phyloP scores from a whole-genome alignment of 1,140 invertebrate species.

The Drosophila equinoxialis region DNA sequence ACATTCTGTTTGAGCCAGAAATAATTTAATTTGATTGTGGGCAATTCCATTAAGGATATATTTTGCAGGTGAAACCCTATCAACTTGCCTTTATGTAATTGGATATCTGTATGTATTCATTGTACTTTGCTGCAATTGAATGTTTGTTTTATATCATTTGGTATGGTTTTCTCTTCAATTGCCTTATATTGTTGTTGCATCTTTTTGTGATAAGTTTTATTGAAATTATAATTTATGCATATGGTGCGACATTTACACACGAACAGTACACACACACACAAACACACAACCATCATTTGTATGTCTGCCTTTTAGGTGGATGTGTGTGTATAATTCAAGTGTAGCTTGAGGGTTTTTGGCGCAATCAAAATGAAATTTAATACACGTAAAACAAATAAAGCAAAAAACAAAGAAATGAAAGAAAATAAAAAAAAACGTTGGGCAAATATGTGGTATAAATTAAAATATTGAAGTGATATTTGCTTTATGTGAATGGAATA shows the following conservation, averaged over 20 bases:
- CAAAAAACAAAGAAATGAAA: constrained; percentile 3
- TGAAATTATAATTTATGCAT: constrained; percentile 59
- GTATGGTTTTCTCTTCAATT: constrained; percentile 1
- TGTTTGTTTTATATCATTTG: constrained; percentile 18
- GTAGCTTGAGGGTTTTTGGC: constrained; percentile 22
- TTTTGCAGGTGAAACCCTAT: not conserved
- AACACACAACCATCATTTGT: not conserved
- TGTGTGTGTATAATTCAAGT: constrained; percentile 4
- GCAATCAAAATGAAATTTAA: constrained; percentile 49
- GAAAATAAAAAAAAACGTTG: constrained; percentile 20
- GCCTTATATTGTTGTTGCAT: constrained; percentile 1
- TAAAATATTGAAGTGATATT: constrained; percentile 42
- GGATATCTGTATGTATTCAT: constrained; percentile 3
- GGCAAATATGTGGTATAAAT: constrained; percentile 48
- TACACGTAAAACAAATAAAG: constrained; percentile 47
- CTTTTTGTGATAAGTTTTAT: constrained; percentile 49
- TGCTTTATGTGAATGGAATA: constrained; percentile 36
- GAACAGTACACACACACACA: not conserved
- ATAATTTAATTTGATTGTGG: not conserved
- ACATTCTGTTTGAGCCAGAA: too few relatives aligned
- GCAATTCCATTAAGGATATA: not conserved
- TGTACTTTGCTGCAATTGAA: constrained; percentile 5
- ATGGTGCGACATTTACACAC: constrained; percentile 36
- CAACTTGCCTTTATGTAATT: not conserved
- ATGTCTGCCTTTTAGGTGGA: not conserved